Base-by-base conservation (phyloP, 2,888 invertebrate genomes). In the Dicranocentrus wangi region DNA sequence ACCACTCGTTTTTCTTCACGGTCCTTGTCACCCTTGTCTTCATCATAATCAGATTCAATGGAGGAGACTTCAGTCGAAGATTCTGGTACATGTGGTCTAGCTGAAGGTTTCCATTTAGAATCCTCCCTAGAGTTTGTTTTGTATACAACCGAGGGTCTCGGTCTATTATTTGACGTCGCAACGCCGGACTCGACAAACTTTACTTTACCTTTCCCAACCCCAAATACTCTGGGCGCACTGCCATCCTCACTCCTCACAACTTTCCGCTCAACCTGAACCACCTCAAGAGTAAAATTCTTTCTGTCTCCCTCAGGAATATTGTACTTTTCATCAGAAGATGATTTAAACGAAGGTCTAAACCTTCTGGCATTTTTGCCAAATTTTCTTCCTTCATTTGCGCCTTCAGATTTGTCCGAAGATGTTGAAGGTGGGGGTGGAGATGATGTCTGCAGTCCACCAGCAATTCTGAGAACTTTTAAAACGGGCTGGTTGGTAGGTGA, bases 281-380 rank as follows among this genome's bases (percentile, higher is more conserved):
- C 78, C 72, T 83, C 83, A 1, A 83, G 61, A 1, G 81, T 81
- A 53, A 78, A 83, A 53, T 83, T 83, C 23, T 81, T 68, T 32
- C 68, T 65, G 13, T 71, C 51, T 27, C 42, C 19, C 55, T 2
- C 15, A 13, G 42, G 15, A 47, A 2, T 2, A 10, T 65, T 53
- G 8, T 66, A 58, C 32, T 60, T 76, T 17, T 76, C 68, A 8
- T 58, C 63, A 5, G 63, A 63, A 1, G 65, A 53, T 10, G 42
- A 32, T 61, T 47, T 72, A 47, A 10, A 61, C 3, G n/a, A 13
- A 3, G 76, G 53, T 2, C 65, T 51, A 15, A 55, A 75, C 0
- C 66, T 23, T 0, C 39, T 32, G 17, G 63, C 15, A 1, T 42
- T 10, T 55, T 66, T 75, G 5, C 75, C 25, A 5, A 13, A 43